A percentile compares a stretch with the other conserved stretches of the same genome.
phyloP scores from a whole-genome alignment of 53 echinoderm and acorn worm genomes.

The Arbacia lixula region DNA sequence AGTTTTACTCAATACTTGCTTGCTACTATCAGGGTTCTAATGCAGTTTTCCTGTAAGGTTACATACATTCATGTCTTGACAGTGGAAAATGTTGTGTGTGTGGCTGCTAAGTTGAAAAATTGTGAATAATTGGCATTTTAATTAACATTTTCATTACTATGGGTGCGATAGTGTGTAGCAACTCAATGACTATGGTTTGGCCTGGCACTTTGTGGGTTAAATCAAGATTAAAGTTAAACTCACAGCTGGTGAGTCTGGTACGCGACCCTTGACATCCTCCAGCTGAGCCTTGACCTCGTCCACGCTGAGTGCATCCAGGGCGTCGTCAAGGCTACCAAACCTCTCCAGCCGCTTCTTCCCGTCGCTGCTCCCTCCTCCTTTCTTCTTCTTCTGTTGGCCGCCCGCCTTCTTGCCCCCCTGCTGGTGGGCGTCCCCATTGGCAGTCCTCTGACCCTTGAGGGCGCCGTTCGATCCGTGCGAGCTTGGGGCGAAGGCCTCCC shows the following conservation, averaged over 20 bases:
- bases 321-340: constrained; percentile 66
- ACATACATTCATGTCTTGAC: too few relatives aligned
- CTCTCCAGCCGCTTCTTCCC: constrained; percentile 72
- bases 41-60: too few relatives aligned
- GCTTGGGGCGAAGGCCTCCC: constrained; percentile 31
- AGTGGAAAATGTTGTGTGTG: too few relatives aligned
- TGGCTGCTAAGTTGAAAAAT: too few relatives aligned
- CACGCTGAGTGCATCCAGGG: constrained; percentile 69
- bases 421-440: constrained; percentile 5
- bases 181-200: too few relatives aligned
- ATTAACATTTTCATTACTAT: too few relatives aligned
- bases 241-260: constrained; percentile 83
- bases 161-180: too few relatives aligned
- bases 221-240: too few relatives aligned
- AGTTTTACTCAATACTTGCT: too few relatives aligned
- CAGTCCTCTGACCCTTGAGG: constrained; percentile 1
- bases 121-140: too few relatives aligned
- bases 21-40: too few relatives aligned
- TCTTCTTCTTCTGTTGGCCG: constrained; percentile 66
- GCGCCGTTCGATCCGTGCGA: background rate
- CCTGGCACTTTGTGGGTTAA: too few relatives aligned
- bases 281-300: constrained; percentile 76
- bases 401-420: constrained; percentile 46
- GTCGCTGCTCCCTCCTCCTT: constrained; percentile 53
- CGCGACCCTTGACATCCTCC: constrained; percentile 75